These are phyloP conservation scores for Lochmaea crataegi DNA, from an alignment of 2,888 invertebrate genomes.

Conservation along the genomic window DNA sequence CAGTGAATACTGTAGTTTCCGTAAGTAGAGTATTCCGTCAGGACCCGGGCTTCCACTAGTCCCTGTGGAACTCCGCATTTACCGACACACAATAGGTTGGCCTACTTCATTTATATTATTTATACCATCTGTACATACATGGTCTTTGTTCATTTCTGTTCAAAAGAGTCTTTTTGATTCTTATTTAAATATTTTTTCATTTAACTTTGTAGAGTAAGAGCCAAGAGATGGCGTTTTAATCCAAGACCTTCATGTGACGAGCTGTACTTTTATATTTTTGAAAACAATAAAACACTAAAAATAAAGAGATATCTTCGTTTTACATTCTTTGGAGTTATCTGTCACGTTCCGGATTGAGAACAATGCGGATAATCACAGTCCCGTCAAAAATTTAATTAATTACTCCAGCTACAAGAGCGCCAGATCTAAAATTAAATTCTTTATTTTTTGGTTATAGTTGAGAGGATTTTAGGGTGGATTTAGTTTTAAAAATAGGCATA, in stretches of 20 bases:
- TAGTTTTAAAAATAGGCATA: not conserved
- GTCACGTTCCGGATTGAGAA: conserved; percentile 11
- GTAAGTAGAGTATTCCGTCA: too few relatives aligned
- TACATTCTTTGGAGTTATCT: conserved; percentile 9
- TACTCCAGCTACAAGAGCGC: not conserved
- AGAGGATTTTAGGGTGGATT: conserved; percentile 6
- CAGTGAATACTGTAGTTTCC: too few relatives aligned
- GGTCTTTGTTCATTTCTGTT: too few relatives aligned
- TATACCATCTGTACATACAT: too few relatives aligned
- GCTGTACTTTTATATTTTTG: not conserved
- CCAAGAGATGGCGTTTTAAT: too few relatives aligned
- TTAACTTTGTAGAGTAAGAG: too few relatives aligned
- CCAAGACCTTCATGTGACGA: not conserved
- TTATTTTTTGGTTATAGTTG: not conserved
- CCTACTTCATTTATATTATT: too few relatives aligned
- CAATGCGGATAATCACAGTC: conserved; percentile 18
- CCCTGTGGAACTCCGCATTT: too few relatives aligned
- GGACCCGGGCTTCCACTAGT: too few relatives aligned
- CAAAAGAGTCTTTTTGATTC: too few relatives aligned
- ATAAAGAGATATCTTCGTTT: conserved; percentile 7
- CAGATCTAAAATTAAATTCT: not conserved
- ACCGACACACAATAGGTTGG: too few relatives aligned
- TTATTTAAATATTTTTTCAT: too few relatives aligned
- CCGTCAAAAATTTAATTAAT: conserved; percentile 22
- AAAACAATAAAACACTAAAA: conserved; percentile 5